phyloP scores from a whole-genome alignment of 2,113 vertebrate genomes.

The Callithrix jacchus region DNA sequence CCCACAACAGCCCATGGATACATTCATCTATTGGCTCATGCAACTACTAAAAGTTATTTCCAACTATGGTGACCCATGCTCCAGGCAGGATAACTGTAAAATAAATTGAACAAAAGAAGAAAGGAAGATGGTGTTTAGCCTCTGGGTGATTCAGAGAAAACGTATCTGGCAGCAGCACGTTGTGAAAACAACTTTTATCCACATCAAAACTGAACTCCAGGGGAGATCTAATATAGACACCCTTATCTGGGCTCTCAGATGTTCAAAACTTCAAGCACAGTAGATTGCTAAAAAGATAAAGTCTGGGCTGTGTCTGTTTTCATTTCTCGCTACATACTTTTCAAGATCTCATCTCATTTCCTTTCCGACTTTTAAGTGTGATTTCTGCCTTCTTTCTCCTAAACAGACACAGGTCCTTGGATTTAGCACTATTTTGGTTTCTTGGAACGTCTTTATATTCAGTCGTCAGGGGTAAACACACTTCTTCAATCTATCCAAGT shows the following conservation, averaged over 20 bases:
- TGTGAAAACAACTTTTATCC: conserved; percentile 67
- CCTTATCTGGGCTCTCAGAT: conserved; percentile 49
- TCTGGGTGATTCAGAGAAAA: conserved; percentile 57
- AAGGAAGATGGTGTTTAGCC: background rate
- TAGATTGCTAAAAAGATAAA: conserved; percentile 49
- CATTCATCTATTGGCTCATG: background rate
- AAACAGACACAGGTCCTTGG: background rate
- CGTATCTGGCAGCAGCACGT: conserved; percentile 24
- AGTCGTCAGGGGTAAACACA: conserved; percentile 49
- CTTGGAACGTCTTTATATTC: conserved; percentile 51
- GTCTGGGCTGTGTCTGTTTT: background rate
- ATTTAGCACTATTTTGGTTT: conserved; percentile 43
- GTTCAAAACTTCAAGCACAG: conserved; percentile 15
- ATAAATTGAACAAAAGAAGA: conserved; percentile 33
- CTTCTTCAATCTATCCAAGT: conserved; percentile 3
- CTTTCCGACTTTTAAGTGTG: background rate
- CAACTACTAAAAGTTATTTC: conserved; percentile 36
- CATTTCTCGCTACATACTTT: conserved; percentile 13
- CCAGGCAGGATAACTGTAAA: conserved; percentile 32
- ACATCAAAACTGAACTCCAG: conserved; percentile 31
- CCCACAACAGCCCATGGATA: background rate
- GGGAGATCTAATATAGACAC: conserved; percentile 43
- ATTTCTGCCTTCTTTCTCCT: conserved; percentile 38
- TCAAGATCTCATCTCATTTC: conserved; percentile 52
- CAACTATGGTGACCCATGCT: background rate